Conservation (phyloP, 2,888 invertebrate genomes). For the Cheilosia vernalis region DNA sequence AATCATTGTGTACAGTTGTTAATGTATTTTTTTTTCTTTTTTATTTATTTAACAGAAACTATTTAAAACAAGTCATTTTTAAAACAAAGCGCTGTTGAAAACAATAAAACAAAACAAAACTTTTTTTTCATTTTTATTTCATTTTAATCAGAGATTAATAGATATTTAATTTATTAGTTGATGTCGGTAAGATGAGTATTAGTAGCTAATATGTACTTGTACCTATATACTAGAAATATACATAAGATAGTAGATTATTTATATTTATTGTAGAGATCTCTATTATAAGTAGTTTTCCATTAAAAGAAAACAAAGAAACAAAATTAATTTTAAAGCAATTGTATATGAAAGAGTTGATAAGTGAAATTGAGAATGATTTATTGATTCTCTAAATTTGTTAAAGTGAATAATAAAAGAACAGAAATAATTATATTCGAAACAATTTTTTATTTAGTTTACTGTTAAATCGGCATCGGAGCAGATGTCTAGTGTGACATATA, state of each 20-base stretch:
- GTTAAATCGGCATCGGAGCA: too few species aligned
- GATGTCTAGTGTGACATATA: too few species aligned
- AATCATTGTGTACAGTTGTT: constrained; percentile 44
- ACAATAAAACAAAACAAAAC: constrained; percentile 5
- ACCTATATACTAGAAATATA: constrained; percentile 46
- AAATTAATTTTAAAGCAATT: constrained; percentile 58
- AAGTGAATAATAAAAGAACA: constrained; percentile 60
- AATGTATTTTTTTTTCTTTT: constrained; percentile 21
- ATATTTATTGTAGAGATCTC: constrained; percentile 72
- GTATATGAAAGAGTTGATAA: constrained; percentile 58
- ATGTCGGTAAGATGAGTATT: too few species aligned
- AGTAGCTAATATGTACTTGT: too few species aligned
- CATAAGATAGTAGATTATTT: constrained; percentile 63
- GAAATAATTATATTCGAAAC: constrained; percentile 29
- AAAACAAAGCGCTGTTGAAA: constrained; percentile 46
- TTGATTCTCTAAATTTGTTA: constrained; percentile 60
- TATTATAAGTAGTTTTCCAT: constrained; percentile 68
- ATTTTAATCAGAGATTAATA: constrained; percentile 48
- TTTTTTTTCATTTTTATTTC: constrained; percentile 26
- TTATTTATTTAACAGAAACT: constrained; percentile 15
- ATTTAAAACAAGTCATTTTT: constrained; percentile 26
- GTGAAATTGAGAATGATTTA: constrained; percentile 44
- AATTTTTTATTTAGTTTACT: background rate
- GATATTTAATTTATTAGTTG: constrained; percentile 52
- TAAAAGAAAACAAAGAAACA: constrained; percentile 24